Evolutionary conservation across 2,113 vertebrate genomes (phyloP).

Genomic region (Columbina picui): DNA sequence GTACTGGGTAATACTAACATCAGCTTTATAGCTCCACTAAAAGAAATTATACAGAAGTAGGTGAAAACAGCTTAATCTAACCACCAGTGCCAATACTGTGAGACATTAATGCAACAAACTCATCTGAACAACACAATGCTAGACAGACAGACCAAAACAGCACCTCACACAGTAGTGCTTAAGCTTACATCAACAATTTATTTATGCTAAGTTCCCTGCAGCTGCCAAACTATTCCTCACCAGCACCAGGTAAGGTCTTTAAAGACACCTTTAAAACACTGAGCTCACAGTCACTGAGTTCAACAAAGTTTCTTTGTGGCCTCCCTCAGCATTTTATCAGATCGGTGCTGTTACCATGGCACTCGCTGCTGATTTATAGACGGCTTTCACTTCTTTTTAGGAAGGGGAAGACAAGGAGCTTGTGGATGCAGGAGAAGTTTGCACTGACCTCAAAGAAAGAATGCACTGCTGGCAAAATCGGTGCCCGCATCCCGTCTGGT

Average conservation of each 20-base stretch:
- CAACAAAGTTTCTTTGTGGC: not conserved
- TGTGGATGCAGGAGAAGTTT: rapidly evolving
- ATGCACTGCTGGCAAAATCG: conserved; percentile 88
- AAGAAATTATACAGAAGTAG: not conserved
- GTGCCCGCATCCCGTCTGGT: conserved; percentile 89
- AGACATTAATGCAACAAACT: not conserved
- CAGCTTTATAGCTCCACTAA: not conserved
- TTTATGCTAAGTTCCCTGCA: not conserved
- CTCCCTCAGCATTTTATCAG: not conserved
- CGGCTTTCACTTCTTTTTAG: rapidly evolving
- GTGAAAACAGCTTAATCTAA: not conserved
- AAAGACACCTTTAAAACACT: not conserved
- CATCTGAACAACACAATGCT: not conserved
- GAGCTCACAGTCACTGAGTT: rapidly evolving
- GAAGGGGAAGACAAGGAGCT: not conserved
- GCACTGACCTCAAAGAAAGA: conserved; percentile 77
- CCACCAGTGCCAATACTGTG: not conserved
- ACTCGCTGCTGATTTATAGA: not conserved
- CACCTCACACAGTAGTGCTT: not conserved
- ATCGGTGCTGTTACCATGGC: rapidly evolving
- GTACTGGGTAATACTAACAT: not conserved
- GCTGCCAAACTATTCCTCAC: not conserved
- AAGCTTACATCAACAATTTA: not conserved
- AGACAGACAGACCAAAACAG: not conserved
- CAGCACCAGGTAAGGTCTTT: not conserved